These are phyloP conservation scores for Pyrrhia umbra DNA, from an alignment of 2,888 invertebrate species.

Conservation along the genomic window DNA sequence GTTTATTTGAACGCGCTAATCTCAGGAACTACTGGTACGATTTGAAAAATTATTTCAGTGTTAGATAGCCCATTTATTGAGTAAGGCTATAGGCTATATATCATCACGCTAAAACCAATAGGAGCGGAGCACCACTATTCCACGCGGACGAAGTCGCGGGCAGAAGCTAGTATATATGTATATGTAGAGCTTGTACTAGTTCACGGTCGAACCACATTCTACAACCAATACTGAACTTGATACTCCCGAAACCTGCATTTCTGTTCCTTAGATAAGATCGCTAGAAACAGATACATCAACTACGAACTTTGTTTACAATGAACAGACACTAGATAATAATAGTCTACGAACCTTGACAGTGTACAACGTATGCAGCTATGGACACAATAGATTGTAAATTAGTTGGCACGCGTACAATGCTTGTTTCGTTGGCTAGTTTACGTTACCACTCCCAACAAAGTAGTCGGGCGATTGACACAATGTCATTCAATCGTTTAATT, in stretches of 20 bases:
- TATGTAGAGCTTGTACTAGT: not conserved
- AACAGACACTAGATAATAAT: constrained; percentile 35
- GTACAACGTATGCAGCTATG: constrained; percentile 16
- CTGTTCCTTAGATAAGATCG: not conserved
- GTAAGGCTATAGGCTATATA: too few relatives aligned
- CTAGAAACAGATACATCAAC: constrained; percentile 1
- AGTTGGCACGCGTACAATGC: constrained; percentile 67
- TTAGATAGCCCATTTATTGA: too few relatives aligned
- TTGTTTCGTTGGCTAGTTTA: constrained; percentile 54
- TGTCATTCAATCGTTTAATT: constrained; percentile 13
- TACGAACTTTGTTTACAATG: constrained; percentile 38
- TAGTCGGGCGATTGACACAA: constrained; percentile 34
- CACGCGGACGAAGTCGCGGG: too few relatives aligned
- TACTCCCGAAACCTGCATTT: not conserved
- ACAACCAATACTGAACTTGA: not conserved
- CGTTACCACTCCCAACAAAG: constrained; percentile 43
- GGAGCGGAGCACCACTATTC: too few relatives aligned
- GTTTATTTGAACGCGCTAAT: too few relatives aligned
- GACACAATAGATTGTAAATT: constrained; percentile 20
- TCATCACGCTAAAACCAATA: too few relatives aligned
- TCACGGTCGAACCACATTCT: not conserved
- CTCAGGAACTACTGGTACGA: too few relatives aligned
- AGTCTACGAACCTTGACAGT: constrained; percentile 51
- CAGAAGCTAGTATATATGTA: too few relatives aligned
- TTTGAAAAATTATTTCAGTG: too few relatives aligned